Base-by-base conservation (phyloP, 2,797 vertebrate species). In the Prionace glauca region DNA sequence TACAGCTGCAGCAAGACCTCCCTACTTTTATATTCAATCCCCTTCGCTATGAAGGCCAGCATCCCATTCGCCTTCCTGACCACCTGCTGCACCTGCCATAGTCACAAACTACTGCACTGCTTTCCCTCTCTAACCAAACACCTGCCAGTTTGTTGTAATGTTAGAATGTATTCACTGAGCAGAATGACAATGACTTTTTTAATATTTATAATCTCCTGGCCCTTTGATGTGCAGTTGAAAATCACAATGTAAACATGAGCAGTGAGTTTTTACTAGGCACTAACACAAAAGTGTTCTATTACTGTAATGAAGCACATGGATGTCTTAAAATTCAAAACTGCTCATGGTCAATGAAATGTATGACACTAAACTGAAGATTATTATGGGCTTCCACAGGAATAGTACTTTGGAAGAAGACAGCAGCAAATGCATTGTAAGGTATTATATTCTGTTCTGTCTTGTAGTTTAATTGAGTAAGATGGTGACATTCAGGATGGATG, bases 331-430 rank as follows among this genome's bases (percentile, higher is more conserved):
- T 32, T 92, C 90, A 92, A 92, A 92, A 69, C 69, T 92, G n/a
- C n/a, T 92, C 90, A 67, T 69, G 90, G 90, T 69, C 62, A 92
- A 11, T 69, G 90, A 92, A 92, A 22, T 69, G 90, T 69, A 10
- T 92, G 62, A 69, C 90, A 67, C 65, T 91, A 65, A 62, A 69
- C n/a, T 92, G n/a, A 41, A 65, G 88, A 18, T 65, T 91, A 91
- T 20, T n/a, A 62, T 62, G 56, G 60, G 65, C 62, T n/a, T 92
- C 62, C n/a, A 36, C 9, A n/a, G 90, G 67, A 8, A 22, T 41
- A 56, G 88, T 60, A 65, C 41, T 45, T 92, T 67, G 65, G 36
- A 92, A 92, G 20, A 69, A 65, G 65, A 67, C 90, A 92, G n/a
- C 62, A 67, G 32, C 0, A 9, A 88, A 67, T 92, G 60, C 7